phyloP scores from a whole-genome alignment of 2,888 invertebrate genomes.

The Melieria picta region DNA sequence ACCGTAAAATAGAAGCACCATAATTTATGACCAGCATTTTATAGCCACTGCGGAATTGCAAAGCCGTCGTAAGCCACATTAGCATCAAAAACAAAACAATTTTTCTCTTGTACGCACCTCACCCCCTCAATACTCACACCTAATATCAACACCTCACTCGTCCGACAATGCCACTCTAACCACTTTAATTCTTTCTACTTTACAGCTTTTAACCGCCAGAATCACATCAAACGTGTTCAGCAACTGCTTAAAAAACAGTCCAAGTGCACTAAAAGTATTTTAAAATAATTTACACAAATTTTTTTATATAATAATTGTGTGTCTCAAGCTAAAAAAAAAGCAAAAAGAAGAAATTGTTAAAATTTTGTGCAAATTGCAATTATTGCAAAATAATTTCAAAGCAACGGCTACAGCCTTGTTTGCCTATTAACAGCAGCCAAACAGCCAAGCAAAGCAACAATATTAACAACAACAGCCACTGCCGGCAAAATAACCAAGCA shows the following conservation, averaged over 20 bases:
- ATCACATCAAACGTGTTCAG: not conserved
- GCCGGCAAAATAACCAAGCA: not conserved
- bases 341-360: not conserved
- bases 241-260: conserved; percentile 2
- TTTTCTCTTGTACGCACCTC: not conserved
- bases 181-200: not conserved
- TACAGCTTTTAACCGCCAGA: conserved; percentile 4
- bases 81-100: too few relatives aligned
- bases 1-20: too few relatives aligned
- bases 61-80: too few relatives aligned
- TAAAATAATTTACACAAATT: too few relatives aligned
- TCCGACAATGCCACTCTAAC: not conserved
- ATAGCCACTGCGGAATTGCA: too few relatives aligned
- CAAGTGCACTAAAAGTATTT: not conserved
- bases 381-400: conserved; percentile 14
- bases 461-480: not conserved
- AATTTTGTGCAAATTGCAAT: conserved; percentile 6
- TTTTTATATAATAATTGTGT: not conserved
- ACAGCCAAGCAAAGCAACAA: conserved; percentile 28
- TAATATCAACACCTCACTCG: not conserved
- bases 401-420: not conserved
- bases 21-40: too few relatives aligned
- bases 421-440: not conserved
- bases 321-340: not conserved
- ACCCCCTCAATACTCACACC: not conserved